phyloP scores from a whole-genome alignment of 2,113 vertebrate species.

The Oriolus oriolus region DNA sequence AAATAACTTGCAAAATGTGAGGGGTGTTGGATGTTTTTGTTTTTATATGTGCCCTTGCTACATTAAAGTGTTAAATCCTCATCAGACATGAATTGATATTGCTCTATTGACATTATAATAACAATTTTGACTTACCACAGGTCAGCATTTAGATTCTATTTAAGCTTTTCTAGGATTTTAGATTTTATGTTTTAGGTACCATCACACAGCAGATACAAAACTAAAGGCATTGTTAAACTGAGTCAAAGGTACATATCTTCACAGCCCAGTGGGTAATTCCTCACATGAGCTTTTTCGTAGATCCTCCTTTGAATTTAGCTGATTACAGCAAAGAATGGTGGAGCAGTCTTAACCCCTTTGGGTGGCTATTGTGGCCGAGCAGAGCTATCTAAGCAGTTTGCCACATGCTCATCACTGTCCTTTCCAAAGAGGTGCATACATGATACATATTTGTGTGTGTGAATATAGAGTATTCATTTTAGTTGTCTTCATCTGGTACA shows the following conservation, averaged over 20 bases:
- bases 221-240: not conserved
- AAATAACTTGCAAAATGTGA: not conserved
- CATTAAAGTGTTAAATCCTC: not conserved
- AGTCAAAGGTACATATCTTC: not conserved
- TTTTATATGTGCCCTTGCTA: not conserved
- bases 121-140: not conserved
- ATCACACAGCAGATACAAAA: not conserved
- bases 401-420: accelerated
- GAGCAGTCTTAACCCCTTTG: not conserved
- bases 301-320: not conserved
- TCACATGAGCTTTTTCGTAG: not conserved
- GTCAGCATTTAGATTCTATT: not conserved
- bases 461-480: not conserved
- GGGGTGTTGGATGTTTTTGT: not conserved
- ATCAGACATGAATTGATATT: not conserved
- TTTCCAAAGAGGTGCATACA: not conserved
- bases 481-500: not conserved
- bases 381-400: not conserved
- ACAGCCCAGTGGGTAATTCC: not conserved
- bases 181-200: not conserved
- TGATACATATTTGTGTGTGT: not conserved
- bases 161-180: not conserved
- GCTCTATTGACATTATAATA: not conserved
- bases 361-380: not conserved
- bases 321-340: not conserved